Evolutionary conservation across 2,113 vertebrate genomes (phyloP).

Genomic region (Spermophilus dauricus): DNA sequence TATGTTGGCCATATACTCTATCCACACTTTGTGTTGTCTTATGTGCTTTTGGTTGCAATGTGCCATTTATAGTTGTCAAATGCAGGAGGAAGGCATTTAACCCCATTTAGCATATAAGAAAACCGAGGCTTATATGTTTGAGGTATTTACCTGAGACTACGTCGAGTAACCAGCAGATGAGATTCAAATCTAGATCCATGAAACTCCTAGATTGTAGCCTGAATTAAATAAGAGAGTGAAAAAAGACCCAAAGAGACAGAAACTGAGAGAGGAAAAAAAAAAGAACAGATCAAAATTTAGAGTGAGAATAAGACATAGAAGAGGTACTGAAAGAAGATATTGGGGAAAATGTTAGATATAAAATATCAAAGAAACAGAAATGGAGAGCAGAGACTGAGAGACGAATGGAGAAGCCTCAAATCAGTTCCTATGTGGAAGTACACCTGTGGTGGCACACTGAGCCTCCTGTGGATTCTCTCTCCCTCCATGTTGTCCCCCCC

Average conservation of each 20-base stretch:
- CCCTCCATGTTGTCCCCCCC: too few relatives aligned
- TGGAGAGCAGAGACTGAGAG: not conserved
- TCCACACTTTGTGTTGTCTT: not conserved
- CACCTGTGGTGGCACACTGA: not conserved
- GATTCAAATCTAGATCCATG: not conserved
- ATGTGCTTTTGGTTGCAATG: not conserved
- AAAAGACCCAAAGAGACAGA: not conserved
- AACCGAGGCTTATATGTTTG: not conserved
- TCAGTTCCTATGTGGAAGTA: fast-evolving
- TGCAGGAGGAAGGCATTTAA: not conserved
- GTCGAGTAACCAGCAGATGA: not conserved
- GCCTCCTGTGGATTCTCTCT: not conserved
- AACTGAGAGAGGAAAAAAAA: not conserved
- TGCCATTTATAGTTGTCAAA: not conserved
- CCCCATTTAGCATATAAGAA: not conserved
- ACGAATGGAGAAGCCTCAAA: not conserved
- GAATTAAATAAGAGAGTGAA: not conserved
- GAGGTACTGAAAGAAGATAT: not conserved
- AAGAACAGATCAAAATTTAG: too few relatives aligned
- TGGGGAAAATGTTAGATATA: not conserved
- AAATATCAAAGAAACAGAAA: not conserved
- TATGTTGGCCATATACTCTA: not conserved
- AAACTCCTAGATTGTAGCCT: not conserved
- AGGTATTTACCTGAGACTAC: not conserved
- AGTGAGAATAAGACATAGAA: not conserved